A percentile compares a stretch with the other conserved stretches of the same genome.
Conservation (phyloP, 2,888 invertebrate species). For the Dendrolimus houi region DNA sequence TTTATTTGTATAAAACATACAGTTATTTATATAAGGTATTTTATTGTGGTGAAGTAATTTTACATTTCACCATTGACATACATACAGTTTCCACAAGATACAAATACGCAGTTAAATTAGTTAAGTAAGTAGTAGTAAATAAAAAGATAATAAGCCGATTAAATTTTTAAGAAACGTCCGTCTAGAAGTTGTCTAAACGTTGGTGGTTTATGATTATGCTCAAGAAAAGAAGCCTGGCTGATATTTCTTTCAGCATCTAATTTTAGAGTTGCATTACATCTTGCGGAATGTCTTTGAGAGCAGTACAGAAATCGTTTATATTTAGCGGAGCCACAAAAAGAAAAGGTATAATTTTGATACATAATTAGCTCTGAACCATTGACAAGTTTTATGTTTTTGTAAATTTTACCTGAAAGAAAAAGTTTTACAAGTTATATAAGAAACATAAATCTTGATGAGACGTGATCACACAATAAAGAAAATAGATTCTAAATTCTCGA, state of each 20-base stretch:
- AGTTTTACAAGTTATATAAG: too few species aligned
- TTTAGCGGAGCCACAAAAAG: slow-evolving; percentile 22
- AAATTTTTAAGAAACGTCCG: background rate
- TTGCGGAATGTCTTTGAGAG: slow-evolving; percentile 5
- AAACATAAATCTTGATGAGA: too few species aligned
- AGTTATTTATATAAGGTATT: too few species aligned
- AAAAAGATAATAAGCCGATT: background rate
- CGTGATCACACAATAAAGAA: too few species aligned
- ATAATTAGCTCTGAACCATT: slow-evolving; percentile 17
- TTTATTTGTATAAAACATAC: too few species aligned
- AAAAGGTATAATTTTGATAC: slow-evolving; percentile 29
- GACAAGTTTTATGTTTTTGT: slow-evolving; percentile 11
- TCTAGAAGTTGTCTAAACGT: background rate
- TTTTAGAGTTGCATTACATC: slow-evolving; percentile 10
- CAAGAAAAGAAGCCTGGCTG: background rate
- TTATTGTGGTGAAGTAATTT: too few species aligned
- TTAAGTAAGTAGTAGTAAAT: too few species aligned
- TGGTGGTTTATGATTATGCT: background rate
- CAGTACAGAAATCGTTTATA: slow-evolving; percentile 8
- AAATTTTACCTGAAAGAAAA: slow-evolving; percentile 4
- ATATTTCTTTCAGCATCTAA: slow-evolving; percentile 6
- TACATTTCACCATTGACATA: too few species aligned
- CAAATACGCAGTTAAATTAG: too few species aligned
- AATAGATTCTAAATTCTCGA: too few species aligned
- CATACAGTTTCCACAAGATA: too few species aligned